Percentiles rank a stretch among this genome's conserved stretches.
These are phyloP conservation scores for Phaenicophaeus curvirostris DNA, from an alignment of 2,797 vertebrate genomes.

Conservation along the genomic window DNA sequence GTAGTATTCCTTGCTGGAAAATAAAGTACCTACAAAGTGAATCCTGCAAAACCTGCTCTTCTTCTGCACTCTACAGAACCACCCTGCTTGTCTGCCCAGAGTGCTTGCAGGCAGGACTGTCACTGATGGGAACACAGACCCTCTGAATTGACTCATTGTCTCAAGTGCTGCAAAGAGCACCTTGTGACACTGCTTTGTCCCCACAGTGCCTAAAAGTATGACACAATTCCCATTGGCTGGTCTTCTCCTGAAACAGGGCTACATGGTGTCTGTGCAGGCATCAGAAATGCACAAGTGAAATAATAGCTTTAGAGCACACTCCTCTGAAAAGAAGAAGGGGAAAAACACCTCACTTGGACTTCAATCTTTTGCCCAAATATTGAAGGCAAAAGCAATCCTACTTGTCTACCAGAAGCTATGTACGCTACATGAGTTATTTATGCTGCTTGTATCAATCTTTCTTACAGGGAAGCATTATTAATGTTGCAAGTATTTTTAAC, in stretches of 20 bases:
- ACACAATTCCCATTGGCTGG: neutral
- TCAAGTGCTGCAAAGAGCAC: neutral
- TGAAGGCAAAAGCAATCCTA: neutral
- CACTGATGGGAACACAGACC: neutral
- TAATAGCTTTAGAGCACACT: neutral
- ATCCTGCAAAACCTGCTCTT: neutral
- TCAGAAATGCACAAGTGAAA: neutral
- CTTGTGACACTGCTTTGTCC: accelerated
- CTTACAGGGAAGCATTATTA: neutral
- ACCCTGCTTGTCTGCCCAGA: accelerated
- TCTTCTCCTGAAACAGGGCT: neutral
- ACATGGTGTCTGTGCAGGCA: neutral
- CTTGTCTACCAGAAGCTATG: neutral
- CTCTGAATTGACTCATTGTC: neutral
- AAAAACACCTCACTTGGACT: neutral
- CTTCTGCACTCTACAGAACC: neutral
- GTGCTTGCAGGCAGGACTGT: neutral
- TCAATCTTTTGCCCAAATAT: neutral
- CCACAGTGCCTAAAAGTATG: neutral
- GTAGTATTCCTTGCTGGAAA: neutral
- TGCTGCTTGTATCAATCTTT: neutral
- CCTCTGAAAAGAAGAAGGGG: neutral
- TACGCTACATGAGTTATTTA: neutral
- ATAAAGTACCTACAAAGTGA: neutral
- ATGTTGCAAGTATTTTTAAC: neutral